Conservation (phyloP, 2,113 vertebrate species). For the Leucoraja erinaceus region DNA sequence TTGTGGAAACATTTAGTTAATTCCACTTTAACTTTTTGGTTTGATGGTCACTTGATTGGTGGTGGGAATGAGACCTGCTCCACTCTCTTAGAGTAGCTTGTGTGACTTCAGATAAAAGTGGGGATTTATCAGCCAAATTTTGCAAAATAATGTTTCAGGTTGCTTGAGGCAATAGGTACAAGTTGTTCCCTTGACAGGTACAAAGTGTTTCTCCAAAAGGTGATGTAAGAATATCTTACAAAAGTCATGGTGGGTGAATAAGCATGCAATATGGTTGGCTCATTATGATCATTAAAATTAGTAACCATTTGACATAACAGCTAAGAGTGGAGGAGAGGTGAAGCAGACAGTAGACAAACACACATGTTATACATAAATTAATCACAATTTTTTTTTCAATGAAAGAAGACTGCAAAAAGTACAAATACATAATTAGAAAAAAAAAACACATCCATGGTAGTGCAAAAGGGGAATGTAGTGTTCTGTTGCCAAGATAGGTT, state of each 20-base stretch:
- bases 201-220: not conserved
- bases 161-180: no score
- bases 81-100: not conserved
- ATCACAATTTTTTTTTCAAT: no score
- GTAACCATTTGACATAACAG: not conserved
- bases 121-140: not conserved
- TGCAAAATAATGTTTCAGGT: not conserved
- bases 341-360: not conserved
- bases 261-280: not conserved
- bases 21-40: not conserved
- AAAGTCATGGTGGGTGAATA: not conserved
- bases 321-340: not conserved
- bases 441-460: no score
- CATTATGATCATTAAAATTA: no score
- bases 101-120: not conserved
- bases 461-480: no score
- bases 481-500: no score
- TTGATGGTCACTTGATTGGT: no score
- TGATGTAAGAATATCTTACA: no score
- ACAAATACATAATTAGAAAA: no score
- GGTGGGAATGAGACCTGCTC: not conserved
- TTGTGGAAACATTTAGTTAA: not conserved
- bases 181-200: not conserved
- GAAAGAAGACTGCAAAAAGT: no score
- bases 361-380: no score